Evolutionary conservation across 2,797 vertebrate species (phyloP).

Genomic region (Phaenicophaeus curvirostris): DNA sequence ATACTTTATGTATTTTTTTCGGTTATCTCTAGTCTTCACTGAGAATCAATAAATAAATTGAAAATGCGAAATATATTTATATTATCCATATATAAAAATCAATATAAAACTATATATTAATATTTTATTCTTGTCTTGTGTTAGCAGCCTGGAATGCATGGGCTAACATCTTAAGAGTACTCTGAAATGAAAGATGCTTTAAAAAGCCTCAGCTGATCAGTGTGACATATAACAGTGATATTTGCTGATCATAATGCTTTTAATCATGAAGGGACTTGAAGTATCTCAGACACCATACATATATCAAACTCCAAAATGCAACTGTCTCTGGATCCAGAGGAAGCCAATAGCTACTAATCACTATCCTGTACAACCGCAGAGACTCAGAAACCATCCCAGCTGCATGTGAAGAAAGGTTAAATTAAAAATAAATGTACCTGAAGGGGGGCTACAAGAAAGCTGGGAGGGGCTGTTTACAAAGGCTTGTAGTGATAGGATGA

Average conservation of each 20-base stretch:
- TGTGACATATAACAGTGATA: slow-evolving; percentile 9
- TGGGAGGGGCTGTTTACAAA: too few relatives aligned
- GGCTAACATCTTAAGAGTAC: background rate
- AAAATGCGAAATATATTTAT: slow-evolving; percentile 46
- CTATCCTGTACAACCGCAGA: background rate
- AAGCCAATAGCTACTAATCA: background rate
- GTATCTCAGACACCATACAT: background rate
- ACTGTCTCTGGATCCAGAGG: background rate
- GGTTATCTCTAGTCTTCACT: background rate
- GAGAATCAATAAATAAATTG: slow-evolving; percentile 35
- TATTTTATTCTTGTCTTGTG: background rate
- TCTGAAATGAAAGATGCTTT: background rate
- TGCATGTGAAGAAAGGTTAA: background rate
- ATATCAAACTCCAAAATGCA: background rate
- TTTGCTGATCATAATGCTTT: background rate
- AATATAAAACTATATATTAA: slow-evolving; percentile 3
- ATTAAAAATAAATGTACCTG: background rate
- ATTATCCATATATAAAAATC: slow-evolving; percentile 35
- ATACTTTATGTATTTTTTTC: slow-evolving; percentile 37
- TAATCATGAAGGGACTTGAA: slow-evolving; percentile 26
- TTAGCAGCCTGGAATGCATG: background rate
- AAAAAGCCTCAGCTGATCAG: background rate
- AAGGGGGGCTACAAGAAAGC: too few relatives aligned
- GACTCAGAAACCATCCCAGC: background rate
- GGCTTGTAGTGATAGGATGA: too few relatives aligned